Evolutionary conservation across 2,113 vertebrate species (phyloP).

Genomic region (Indicator indicator): DNA sequence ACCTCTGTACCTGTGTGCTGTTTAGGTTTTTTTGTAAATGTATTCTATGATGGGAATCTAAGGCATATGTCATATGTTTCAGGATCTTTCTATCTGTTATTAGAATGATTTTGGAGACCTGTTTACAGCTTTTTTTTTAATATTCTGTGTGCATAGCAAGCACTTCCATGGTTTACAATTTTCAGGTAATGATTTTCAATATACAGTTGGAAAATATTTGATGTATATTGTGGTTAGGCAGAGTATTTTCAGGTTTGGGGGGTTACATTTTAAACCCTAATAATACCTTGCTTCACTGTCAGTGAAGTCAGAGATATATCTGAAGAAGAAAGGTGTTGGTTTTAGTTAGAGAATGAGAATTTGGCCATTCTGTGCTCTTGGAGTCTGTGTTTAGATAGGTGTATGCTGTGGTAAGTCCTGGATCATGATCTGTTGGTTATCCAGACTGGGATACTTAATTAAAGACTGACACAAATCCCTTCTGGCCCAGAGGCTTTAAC

Average conservation of each 20-base stretch:
- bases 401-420: neutral
- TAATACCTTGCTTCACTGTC: neutral
- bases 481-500: neutral
- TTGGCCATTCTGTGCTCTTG: neutral
- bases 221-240: neutral
- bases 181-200: neutral
- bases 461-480: neutral
- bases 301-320: neutral
- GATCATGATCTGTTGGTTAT: neutral
- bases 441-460: neutral
- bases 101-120: neutral
- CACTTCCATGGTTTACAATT: neutral
- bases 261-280: neutral
- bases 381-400: neutral
- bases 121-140: neutral
- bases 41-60: neutral
- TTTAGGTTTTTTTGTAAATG: neutral
- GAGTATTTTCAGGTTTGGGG: neutral
- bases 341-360: neutral
- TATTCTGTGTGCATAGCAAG: neutral
- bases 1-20: neutral
- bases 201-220: neutral
- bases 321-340: neutral
- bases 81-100: neutral
- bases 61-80: neutral